These are phyloP conservation scores for Steinernema feltiae DNA, from an alignment of 1,140 invertebrate genomes.

Conservation along the genomic window DNA sequence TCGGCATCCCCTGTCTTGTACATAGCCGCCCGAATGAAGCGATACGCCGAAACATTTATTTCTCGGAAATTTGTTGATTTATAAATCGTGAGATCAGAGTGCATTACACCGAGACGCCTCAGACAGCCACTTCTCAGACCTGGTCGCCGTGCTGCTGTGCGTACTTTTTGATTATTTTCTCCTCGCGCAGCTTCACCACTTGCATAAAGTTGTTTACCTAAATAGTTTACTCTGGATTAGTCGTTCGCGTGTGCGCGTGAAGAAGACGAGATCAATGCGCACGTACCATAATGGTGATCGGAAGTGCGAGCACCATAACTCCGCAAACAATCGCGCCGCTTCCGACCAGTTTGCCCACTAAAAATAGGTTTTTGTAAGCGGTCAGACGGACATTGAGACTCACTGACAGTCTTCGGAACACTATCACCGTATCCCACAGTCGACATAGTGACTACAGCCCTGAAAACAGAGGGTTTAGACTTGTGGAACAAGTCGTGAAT, in stretches of 20 bases:
- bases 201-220: conserved; percentile 58
- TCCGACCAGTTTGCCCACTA: conserved; percentile 54
- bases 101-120: background rate
- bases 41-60: conserved; percentile 6
- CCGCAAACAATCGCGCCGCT: conserved; percentile 53
- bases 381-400: conserved; percentile 22
- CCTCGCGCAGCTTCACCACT: conserved; percentile 54
- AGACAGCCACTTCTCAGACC: conserved; percentile 28
- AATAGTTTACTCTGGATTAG: background rate
- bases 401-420: conserved; percentile 55
- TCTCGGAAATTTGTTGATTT: background rate
- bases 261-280: background rate
- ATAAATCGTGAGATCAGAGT: conserved; percentile 21
- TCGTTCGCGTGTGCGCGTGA: background rate
- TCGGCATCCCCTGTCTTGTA: background rate
- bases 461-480: background rate
- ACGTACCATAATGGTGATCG: conserved; percentile 51
- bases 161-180: conserved; percentile 56
- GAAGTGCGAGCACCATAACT: conserved; percentile 52
- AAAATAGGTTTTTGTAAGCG: conserved; percentile 15
- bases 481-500: no score
- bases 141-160: conserved; percentile 50
- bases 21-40: no score
- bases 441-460: conserved; percentile 63
- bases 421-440: conserved; percentile 62